Evolutionary conservation across 2,888 invertebrate species (phyloP).

Genomic region (Iphiclides podalirius): DNA sequence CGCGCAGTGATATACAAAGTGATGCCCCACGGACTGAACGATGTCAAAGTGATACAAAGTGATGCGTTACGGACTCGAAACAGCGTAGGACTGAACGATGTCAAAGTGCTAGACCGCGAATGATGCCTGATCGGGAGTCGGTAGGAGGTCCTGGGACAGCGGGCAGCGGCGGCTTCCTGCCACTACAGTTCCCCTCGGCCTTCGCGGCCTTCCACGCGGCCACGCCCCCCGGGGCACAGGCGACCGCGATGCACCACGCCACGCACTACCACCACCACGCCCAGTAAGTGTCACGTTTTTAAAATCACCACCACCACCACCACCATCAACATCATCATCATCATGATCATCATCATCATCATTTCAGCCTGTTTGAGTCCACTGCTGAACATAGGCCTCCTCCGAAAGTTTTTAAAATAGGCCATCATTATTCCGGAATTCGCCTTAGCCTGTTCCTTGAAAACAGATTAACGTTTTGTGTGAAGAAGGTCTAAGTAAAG

Average conservation of each 20-base stretch:
- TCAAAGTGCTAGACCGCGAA: constrained; percentile 54
- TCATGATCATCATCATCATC: too few species aligned
- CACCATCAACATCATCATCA: too few species aligned
- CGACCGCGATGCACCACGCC: constrained; percentile 80
- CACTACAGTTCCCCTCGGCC: constrained; percentile 78
- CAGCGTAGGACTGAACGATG: constrained; percentile 49
- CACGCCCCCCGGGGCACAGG: constrained; percentile 78
- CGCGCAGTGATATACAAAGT: constrained; percentile 29
- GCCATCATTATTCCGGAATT: too few species aligned
- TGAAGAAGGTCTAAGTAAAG: too few species aligned
- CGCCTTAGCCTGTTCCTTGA: too few species aligned
- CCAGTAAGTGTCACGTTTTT: constrained; percentile 58
- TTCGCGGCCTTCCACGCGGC: constrained; percentile 83
- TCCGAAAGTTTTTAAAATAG: too few species aligned
- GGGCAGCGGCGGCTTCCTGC: constrained; percentile 79
- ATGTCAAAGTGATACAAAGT: too few species aligned
- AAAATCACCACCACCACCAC: too few species aligned
- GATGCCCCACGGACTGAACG: too few species aligned
- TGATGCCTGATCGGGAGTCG: constrained; percentile 78
- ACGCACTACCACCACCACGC: constrained; percentile 77
- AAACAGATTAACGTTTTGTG: too few species aligned
- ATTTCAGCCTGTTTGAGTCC: too few species aligned
- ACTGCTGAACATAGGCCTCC: too few species aligned
- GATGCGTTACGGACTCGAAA: constrained; percentile 28
- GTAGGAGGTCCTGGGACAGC: constrained; percentile 78